These are phyloP conservation scores for Aporrectodea caliginosa DNA, from an alignment of 1,140 invertebrate genomes.

Conservation along the genomic window DNA sequence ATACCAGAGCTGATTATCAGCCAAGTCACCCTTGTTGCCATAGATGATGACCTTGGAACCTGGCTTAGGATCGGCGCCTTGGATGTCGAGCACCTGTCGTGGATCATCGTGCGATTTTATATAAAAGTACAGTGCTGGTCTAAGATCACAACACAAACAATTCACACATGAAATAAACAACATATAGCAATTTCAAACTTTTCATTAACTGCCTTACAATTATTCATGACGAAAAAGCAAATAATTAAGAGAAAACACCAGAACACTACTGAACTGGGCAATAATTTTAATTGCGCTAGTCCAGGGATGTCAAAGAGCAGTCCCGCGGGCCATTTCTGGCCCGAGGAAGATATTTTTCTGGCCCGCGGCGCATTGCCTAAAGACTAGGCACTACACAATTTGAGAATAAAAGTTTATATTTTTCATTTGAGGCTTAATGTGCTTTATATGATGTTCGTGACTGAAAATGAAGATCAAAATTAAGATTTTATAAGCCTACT, in stretches of 20 bases:
- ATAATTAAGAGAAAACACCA: background rate
- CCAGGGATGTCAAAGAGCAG: background rate
- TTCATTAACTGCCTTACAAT: no score
- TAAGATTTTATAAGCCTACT: no score
- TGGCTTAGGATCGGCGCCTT: slow-evolving; percentile 12
- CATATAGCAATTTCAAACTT: background rate
- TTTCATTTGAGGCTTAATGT: no score
- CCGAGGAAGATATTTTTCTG: background rate
- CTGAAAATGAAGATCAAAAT: no score
- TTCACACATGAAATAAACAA: background rate
- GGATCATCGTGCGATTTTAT: slow-evolving; percentile 15
- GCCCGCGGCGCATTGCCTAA: no score
- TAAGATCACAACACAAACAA: background rate
- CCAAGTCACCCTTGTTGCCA: background rate
- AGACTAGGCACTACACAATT: no score
- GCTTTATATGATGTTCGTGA: no score
- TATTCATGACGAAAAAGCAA: background rate
- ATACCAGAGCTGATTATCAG: slow-evolving; percentile 33
- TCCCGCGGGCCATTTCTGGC: background rate
- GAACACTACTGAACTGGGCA: background rate
- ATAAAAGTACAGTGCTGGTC: slow-evolving; percentile 22
- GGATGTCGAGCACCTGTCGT: slow-evolving; percentile 3
- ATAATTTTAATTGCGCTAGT: background rate
- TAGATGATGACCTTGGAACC: slow-evolving; percentile 20
- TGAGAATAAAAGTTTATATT: no score